Evolutionary conservation across 2,113 vertebrate genomes (phyloP).

Genomic region (Phalacrocorax aristotelis): DNA sequence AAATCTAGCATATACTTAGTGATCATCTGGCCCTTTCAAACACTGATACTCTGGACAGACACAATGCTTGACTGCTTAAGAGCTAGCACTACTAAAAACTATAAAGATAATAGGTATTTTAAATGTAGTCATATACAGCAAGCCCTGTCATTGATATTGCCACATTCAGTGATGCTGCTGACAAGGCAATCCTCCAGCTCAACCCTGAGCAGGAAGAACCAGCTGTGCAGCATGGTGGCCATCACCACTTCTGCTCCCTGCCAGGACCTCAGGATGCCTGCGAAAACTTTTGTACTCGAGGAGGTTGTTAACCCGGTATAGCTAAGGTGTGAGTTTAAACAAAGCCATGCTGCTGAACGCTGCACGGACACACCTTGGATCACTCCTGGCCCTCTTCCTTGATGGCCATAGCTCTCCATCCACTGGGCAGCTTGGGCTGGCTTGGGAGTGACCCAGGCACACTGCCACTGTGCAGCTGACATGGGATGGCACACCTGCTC

Average conservation of each 20-base stretch:
- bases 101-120: not conserved
- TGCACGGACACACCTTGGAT: rapidly evolving
- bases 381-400: rapidly evolving
- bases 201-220: rapidly evolving
- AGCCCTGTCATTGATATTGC: not conserved
- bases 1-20: not conserved
- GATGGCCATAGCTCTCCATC: not conserved
- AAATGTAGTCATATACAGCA: not conserved
- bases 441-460: not conserved
- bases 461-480: rapidly evolving
- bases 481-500: rapidly evolving
- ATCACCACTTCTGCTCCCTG: not conserved
- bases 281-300: rapidly evolving
- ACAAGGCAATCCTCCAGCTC: not conserved
- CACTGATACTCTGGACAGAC: not conserved
- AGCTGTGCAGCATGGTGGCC: rapidly evolving
- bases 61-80: not conserved
- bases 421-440: rapidly evolving
- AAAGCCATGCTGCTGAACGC: not conserved
- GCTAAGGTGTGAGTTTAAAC: not conserved
- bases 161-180: not conserved
- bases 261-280: not conserved
- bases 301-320: not conserved
- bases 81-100: not conserved
- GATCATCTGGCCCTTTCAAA: not conserved